Base-by-base conservation (phyloP, 2,797 vertebrate genomes). In the Falco novaeseelandiae region DNA sequence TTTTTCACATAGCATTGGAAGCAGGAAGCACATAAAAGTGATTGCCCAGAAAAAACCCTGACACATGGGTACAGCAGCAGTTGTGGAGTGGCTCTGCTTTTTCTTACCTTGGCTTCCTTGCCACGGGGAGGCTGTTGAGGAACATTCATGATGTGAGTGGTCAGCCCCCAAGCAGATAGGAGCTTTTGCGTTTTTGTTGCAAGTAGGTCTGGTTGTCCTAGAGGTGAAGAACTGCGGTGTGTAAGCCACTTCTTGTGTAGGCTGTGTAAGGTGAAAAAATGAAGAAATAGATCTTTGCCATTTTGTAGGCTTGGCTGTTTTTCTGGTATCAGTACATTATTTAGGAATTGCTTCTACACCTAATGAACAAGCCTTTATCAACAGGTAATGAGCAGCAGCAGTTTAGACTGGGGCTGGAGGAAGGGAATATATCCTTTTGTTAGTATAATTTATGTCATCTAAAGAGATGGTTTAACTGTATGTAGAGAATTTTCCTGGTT, bases 121-220 rank as follows among this genome's bases (percentile, higher is more conserved):
- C 38, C 14, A 5, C 2, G 5, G 34, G 30, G 46, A 34, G 52
- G 8, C 74, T 77, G 19, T 9, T 80, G 51, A 46, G 40, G 13
- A 63, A 17, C 1, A 0, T 17, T 89, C 0, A 0, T 38, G 34
- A 21, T 6, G 32, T 5, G 34, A 67, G 38, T 12, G 15, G 16
- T 40, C 70, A 74, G 40, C 8, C 40, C 30, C 17, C 11, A 19
- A 5, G 40, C 4, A 40, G 23, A 54, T 14, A 32, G n/a, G 69
- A 89, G 49, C 71, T 71, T 49, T 92, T 12, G 18, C 0, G 1
- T 20, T 74, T 77, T 69, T 63, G 26, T 61, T 65, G 30, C 2
- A 7, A 42, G 20, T 25, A 54, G 32, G 21, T 62, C 49, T 71
- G n/a, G 19, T 59, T 48, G 57, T 36, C 48, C 27, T 54, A 36